Conservation (phyloP, 2,797 vertebrate genomes). For the Ambastaia sidthimunki region DNA sequence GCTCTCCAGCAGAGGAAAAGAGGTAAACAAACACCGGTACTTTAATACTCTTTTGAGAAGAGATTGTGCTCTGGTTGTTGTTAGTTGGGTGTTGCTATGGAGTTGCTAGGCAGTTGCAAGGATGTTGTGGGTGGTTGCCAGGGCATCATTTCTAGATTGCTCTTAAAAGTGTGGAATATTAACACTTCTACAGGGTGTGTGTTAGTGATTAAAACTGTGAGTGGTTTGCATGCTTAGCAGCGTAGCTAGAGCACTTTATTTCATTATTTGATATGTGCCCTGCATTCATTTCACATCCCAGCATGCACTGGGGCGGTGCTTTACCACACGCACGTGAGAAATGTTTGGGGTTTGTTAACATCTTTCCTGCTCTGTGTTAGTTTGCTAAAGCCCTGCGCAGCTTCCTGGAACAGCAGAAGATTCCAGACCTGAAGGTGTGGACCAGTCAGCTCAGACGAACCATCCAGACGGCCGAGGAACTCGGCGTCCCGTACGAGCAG, state of each 20-base stretch:
- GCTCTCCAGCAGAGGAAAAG: conserved; percentile 85
- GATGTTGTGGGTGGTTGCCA: neutral
- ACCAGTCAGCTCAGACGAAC: conserved; percentile 94
- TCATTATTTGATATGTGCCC: neutral
- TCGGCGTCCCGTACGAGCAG: conserved; percentile 92
- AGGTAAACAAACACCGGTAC: conserved; percentile 73
- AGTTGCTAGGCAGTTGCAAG: neutral
- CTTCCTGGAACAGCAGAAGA: conserved; percentile 85
- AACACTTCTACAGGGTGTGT: neutral
- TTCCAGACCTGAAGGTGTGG: conserved; percentile 94
- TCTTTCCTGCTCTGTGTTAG: conserved; percentile 66
- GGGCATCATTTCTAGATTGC: no score
- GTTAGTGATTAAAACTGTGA: neutral
- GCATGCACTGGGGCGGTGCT: neutral
- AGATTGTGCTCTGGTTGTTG: no score
- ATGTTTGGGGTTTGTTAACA: neutral
- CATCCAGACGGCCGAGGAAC: conserved; percentile 92
- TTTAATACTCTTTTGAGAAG: no score
- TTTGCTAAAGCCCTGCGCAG: conserved; percentile 83
- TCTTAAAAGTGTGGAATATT: neutral
- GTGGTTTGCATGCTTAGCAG: neutral
- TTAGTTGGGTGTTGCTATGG: no score
- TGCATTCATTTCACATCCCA: neutral
- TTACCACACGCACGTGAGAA: conserved; percentile 4
- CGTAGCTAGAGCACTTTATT: neutral